Percentiles rank a stretch among this genome's conserved stretches.
Conservation (phyloP, 1,140 invertebrate genomes). For the Orius laevigatus region DNA sequence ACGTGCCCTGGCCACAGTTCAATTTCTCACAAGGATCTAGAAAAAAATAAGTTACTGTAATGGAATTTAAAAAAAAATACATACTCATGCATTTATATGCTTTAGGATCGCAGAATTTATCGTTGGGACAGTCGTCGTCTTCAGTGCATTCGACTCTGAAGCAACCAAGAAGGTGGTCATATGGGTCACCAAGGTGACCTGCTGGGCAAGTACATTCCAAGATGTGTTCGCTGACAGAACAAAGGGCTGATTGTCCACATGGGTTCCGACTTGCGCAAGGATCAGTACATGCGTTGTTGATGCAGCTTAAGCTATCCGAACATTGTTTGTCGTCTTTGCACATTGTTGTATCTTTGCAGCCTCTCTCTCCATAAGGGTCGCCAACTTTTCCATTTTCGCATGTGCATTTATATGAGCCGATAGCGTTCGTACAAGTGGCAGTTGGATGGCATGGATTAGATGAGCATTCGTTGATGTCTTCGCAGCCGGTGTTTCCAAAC, state of each 20-base stretch:
- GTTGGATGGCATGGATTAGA: conserved; percentile 61
- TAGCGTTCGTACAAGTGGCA: conserved; percentile 59
- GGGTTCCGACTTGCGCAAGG: conserved; percentile 40
- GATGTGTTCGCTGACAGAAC: conserved; percentile 50
- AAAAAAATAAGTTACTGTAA: conserved; percentile 19
- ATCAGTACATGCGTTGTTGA: conserved; percentile 54
- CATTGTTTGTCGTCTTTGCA: conserved; percentile 53
- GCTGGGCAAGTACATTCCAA: conserved; percentile 54
- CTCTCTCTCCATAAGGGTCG: conserved; percentile 50
- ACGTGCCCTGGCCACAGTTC: conserved; percentile 56
- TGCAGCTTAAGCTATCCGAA: conserved; percentile 49
- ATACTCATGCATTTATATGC: conserved; percentile 62
- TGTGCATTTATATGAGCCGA: conserved; percentile 61
- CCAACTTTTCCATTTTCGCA: conserved; percentile 62
- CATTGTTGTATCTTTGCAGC: conserved; percentile 54
- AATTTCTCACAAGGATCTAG: conserved; percentile 56
- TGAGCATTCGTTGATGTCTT: conserved; percentile 63
- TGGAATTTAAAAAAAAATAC: conserved; percentile 19
- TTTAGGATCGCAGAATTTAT: conserved; percentile 54
- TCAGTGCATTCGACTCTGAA: conserved; percentile 69
- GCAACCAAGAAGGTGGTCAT: conserved; percentile 50
- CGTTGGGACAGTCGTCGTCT: conserved; percentile 52
- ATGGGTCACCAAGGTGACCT: conserved; percentile 63
- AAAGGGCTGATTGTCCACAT: conserved; percentile 57
- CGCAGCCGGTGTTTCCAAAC: conserved; percentile 46